These are phyloP conservation scores for Teleiodes luculella DNA, from an alignment of 2,888 invertebrate species.

Conservation along the genomic window DNA sequence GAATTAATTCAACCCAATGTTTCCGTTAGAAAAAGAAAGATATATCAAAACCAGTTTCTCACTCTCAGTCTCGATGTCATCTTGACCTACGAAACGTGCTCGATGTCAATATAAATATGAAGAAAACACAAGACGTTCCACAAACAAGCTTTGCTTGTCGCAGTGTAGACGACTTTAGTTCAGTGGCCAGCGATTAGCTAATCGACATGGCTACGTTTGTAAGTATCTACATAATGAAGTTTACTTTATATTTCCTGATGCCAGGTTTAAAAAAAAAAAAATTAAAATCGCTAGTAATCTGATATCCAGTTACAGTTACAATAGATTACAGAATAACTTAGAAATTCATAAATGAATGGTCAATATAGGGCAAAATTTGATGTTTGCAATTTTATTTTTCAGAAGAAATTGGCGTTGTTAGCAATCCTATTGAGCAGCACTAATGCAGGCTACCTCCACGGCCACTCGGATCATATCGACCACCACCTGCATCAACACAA, in stretches of 20 bases:
- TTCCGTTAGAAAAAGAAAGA: conserved; percentile 69
- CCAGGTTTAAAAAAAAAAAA: too few relatives aligned
- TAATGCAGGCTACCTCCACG: conserved; percentile 56
- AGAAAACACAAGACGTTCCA: conserved; percentile 48
- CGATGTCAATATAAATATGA: conserved; percentile 70
- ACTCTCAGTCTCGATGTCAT: conserved; percentile 52
- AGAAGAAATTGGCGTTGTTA: conserved; percentile 66
- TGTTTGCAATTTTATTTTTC: conserved; percentile 30
- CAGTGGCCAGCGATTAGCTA: conserved; percentile 76
- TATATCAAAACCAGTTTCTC: conserved; percentile 51
- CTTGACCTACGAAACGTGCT: conserved; percentile 40
- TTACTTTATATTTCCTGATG: too few relatives aligned
- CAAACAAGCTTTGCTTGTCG: conserved; percentile 67
- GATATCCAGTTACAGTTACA: too few relatives aligned
- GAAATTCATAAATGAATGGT: background rate
- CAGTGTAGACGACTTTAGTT: conserved; percentile 53
- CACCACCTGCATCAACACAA: conserved; percentile 27
- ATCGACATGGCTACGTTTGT: conserved; percentile 71
- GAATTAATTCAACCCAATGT: conserved; percentile 58
- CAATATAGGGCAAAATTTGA: background rate
- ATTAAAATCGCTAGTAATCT: too few relatives aligned
- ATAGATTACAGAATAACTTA: conserved; percentile 2
- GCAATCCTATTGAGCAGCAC: conserved; percentile 63
- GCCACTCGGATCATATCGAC: conserved; percentile 33
- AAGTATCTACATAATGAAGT: conserved; percentile 40